A percentile compares a stretch with the other conserved stretches of the same genome.
phyloP scores from a whole-genome alignment of 2,888 invertebrate species.

The Cynaeus angustus region DNA sequence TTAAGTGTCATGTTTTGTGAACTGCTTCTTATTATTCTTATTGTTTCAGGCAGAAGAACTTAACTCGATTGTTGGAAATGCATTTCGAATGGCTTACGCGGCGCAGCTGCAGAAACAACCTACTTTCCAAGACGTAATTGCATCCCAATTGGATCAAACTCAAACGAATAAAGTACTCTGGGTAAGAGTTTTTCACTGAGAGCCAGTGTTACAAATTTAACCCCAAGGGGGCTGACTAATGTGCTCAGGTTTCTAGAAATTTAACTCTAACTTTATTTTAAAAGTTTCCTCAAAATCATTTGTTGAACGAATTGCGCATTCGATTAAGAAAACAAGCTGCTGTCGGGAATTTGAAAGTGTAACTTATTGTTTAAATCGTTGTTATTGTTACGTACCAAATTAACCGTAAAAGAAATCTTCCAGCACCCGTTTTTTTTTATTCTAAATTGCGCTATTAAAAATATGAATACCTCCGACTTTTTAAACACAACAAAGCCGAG shows the following conservation, averaged over 20 bases:
- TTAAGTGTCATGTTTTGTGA: constrained; percentile 8
- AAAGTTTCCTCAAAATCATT: constrained; percentile 2
- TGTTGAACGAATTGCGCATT: neutral
- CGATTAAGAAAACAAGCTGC: no score
- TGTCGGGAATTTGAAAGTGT: no score
- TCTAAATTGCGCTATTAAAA: no score
- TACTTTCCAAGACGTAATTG: constrained; percentile 81
- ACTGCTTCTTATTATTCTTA: constrained; percentile 17
- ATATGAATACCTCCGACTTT: no score
- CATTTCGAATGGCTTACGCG: constrained; percentile 94
- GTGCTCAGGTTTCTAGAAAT: constrained; percentile 5
- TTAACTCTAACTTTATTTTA: neutral
- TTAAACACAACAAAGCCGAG: no score
- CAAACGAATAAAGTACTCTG: constrained; percentile 74
- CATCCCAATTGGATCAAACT: constrained; percentile 72
- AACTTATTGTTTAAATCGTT: no score
- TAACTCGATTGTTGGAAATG: constrained; percentile 91
- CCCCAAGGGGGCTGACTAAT: neutral
- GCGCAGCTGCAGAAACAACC: constrained; percentile 84
- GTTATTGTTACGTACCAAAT: no score
- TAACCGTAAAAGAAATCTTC: no score
- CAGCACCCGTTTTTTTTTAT: no score
- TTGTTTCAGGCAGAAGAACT: constrained; percentile 86
- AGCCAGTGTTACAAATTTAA: neutral
- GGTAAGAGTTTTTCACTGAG: constrained; percentile 60